These are phyloP conservation scores for Patiria pectinifera DNA, from an alignment of 53 echinoderm and acorn worm genomes.

Conservation along the genomic window DNA sequence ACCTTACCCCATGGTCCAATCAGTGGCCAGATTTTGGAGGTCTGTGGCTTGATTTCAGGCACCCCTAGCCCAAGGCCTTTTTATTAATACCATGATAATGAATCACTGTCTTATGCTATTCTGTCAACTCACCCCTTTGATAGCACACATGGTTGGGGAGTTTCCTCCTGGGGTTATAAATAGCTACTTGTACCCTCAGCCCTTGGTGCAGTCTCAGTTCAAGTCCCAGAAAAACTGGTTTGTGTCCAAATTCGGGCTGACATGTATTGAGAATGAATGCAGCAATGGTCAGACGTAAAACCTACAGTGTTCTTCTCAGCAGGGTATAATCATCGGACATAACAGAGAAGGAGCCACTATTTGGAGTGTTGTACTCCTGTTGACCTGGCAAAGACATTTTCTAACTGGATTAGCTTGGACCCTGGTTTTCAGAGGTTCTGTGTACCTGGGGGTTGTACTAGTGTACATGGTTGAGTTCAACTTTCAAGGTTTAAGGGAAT, in stretches of 20 bases:
- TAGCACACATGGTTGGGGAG: background rate
- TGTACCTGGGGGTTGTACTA: background rate
- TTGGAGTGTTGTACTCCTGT: background rate
- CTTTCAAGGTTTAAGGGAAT: too few relatives aligned
- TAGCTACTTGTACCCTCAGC: background rate
- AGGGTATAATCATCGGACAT: background rate
- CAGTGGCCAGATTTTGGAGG: background rate
- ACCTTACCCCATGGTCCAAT: background rate
- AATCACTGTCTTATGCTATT: conserved; percentile 37
- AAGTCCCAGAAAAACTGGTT: background rate
- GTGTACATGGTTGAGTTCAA: background rate
- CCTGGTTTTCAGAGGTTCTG: background rate
- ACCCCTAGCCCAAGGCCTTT: background rate
- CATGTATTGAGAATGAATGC: too few relatives aligned
- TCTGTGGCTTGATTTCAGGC: background rate
- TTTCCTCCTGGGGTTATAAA: conserved; percentile 22
- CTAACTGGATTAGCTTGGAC: background rate
- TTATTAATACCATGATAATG: conserved; percentile 6
- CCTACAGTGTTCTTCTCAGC: background rate
- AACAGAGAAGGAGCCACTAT: background rate
- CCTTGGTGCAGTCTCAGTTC: background rate
- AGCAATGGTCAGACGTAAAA: too few relatives aligned
- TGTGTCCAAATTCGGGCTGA: too few relatives aligned
- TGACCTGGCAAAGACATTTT: background rate
- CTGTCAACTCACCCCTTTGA: conserved; percentile 43